Evolutionary conservation across 1,140 invertebrate genomes (phyloP).

Genomic region (Drosophila bocki): DNA sequence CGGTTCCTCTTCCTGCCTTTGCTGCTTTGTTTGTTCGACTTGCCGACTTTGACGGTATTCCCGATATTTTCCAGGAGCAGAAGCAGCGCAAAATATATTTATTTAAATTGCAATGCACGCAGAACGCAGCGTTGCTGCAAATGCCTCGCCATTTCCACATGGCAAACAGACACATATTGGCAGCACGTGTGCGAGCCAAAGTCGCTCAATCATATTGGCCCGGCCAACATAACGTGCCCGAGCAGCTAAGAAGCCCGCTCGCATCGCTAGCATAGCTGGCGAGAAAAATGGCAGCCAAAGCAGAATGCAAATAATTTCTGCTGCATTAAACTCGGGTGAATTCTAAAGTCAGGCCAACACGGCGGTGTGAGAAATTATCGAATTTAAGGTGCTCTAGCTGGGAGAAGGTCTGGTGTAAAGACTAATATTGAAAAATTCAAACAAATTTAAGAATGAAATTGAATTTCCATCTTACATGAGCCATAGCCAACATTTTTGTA

Average conservation of each 20-base stretch:
- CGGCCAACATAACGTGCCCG: conserved; percentile 34
- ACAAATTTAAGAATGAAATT: not conserved
- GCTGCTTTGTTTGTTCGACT: conserved; percentile 66
- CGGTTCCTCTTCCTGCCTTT: not conserved
- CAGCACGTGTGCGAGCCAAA: conserved; percentile 53
- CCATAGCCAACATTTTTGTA: not conserved
- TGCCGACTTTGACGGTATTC: conserved; percentile 57
- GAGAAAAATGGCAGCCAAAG: conserved; percentile 57
- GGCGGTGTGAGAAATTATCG: not conserved
- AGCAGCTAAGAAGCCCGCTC: conserved; percentile 19
- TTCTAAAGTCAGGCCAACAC: conserved; percentile 8
- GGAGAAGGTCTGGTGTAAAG: not conserved
- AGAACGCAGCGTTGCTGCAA: conserved; percentile 30
- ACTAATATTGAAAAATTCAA: not conserved
- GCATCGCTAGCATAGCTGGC: conserved; percentile 17
- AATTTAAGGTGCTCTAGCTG: conserved; percentile 1
- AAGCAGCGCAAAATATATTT: conserved; percentile 70
- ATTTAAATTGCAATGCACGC: conserved; percentile 74
- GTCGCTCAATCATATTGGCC: conserved; percentile 76
- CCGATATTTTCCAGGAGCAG: conserved; percentile 44
- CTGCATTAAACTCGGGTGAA: conserved; percentile 47
- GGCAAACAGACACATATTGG: conserved; percentile 65
- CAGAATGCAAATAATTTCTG: conserved; percentile 64
- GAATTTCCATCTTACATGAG: not conserved
- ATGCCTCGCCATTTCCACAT: conserved; percentile 58